Base-by-base conservation (phyloP, 2,888 invertebrate genomes). In the Chromoteleia sp. region DNA sequence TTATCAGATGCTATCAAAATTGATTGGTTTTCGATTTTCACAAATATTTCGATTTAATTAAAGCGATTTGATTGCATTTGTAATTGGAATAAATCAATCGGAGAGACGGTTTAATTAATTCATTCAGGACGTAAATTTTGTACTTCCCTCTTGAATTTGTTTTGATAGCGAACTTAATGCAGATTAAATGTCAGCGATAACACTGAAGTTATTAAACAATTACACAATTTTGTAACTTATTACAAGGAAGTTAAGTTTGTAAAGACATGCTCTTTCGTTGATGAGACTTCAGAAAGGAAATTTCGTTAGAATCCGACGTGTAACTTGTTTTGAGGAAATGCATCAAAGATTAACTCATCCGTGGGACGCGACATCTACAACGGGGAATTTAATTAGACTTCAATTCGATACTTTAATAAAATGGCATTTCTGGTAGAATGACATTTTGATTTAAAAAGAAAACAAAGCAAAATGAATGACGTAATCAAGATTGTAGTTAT, bases 351-450 rank as follows among this genome's bases (percentile, higher is more conserved):
- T 58, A 39, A 58, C 33, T 56, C 33, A 30, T 43, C 17, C 43
- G 39, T 15, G 30, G 54, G 30, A 67, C 25, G 30, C 30, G 54
- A 67, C 54, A 54, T 68, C 43, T 33, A 33, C 39, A 56, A 68
- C 56, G 17, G 68, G 68, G 56, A 68, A 56, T 68, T 67, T 43
- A 68, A 68, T 68, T 43, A 43, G 29, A 56, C 43, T 68, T 45
- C 56, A 52, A 65, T 65, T 65, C 52, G 30, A 52, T 30, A 17
- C 29, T 50, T 29, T 7, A 8, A 25, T 50, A 5, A 12, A 50
- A n/a, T 50, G 29, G 2, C 7, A 48, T 15, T 36, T 33, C n/a
- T n/a, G 25, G 48, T 8, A 50, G 15, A 29, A 10, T 5, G 10
- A 12, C 50, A n/a, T 12, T 29, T 25, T n/a, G n/a, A n/a, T n/a